Percentiles rank a stretch among this genome's conserved stretches.
Evolutionary conservation across 1,140 invertebrate species (phyloP).

Genomic region (Drosophila paulistorum): DNA sequence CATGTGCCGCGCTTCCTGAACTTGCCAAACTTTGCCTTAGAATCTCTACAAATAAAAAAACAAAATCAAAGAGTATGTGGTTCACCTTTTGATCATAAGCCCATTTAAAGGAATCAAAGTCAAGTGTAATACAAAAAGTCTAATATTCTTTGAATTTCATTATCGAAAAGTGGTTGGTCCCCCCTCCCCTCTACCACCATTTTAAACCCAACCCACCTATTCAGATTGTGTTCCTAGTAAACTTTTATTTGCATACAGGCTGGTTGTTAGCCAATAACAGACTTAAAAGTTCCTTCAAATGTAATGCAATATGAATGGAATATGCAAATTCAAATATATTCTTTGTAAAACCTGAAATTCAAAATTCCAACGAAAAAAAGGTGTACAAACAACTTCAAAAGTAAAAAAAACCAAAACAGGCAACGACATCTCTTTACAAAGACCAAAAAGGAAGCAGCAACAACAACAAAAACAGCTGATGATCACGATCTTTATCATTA

Average conservation of each 20-base stretch:
- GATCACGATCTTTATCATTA: conserved; percentile 49
- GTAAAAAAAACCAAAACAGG: conserved; percentile 13
- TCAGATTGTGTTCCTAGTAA: conserved; percentile 1
- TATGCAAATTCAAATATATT: conserved; percentile 55
- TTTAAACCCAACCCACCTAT: too few species aligned
- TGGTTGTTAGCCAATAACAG: background rate
- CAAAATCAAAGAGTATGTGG: conserved; percentile 22
- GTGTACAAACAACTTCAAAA: too few species aligned
- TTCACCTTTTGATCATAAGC: conserved; percentile 15
- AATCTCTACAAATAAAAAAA: conserved; percentile 1
- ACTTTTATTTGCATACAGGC: background rate
- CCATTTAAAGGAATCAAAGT: background rate
- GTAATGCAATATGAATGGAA: conserved; percentile 57
- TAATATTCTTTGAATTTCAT: background rate
- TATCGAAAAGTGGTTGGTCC: background rate
- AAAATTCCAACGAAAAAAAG: conserved; percentile 44
- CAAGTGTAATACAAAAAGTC: background rate
- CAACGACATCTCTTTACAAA: conserved; percentile 34
- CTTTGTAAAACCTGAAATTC: conserved; percentile 56
- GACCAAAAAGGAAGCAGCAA: background rate
- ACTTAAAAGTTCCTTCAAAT: conserved; percentile 54
- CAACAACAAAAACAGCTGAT: conserved; percentile 58
- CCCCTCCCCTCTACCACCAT: too few species aligned
- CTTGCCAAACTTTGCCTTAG: conserved; percentile 32
- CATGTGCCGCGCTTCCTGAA: conserved; percentile 65